A percentile compares a stretch with the other conserved stretches of the same genome.
These are phyloP conservation scores for Periophthalmus modestus DNA, from an alignment of 2,113 vertebrate genomes.

Conservation along the genomic window DNA sequence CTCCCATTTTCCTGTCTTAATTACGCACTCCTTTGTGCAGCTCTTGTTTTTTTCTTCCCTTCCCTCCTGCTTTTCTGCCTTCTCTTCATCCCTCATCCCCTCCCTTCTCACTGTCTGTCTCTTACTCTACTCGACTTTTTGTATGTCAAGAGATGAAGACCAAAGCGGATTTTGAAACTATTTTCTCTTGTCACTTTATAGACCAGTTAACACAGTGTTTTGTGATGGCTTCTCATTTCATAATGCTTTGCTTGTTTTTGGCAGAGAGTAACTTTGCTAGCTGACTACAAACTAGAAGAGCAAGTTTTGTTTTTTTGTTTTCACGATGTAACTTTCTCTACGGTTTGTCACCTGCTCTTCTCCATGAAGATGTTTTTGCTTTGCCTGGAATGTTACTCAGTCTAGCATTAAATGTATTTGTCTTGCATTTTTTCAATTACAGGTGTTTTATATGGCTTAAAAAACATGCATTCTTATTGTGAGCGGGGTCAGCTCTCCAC, in stretches of 20 bases:
- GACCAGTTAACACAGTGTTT: too few species aligned
- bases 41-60: slow-evolving; percentile 49
- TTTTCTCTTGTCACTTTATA: neutral
- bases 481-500: neutral
- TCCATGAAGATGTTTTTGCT: too few species aligned
- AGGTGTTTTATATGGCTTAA: neutral
- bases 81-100: slow-evolving; percentile 56
- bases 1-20: slow-evolving; percentile 77
- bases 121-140: slow-evolving; percentile 36
- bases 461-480: neutral
- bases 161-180: slow-evolving; percentile 52
- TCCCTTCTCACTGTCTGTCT: slow-evolving; percentile 54
- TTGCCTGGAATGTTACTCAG: neutral
- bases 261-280: neutral
- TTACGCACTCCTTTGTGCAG: slow-evolving; percentile 71
- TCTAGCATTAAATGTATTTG: neutral
- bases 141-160: slow-evolving; percentile 49
- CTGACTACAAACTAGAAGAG: neutral
- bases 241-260: neutral
- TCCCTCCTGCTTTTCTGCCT: slow-evolving; percentile 29
- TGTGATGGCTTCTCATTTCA: neutral
- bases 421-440: neutral
- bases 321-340: neutral
- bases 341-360: neutral
- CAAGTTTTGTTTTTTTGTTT: neutral